A percentile compares a stretch with the other conserved stretches of the same genome.
These are phyloP conservation scores for Campylomormyrus numenius DNA, from an alignment of 2,113 vertebrate genomes.

Conservation along the genomic window DNA sequence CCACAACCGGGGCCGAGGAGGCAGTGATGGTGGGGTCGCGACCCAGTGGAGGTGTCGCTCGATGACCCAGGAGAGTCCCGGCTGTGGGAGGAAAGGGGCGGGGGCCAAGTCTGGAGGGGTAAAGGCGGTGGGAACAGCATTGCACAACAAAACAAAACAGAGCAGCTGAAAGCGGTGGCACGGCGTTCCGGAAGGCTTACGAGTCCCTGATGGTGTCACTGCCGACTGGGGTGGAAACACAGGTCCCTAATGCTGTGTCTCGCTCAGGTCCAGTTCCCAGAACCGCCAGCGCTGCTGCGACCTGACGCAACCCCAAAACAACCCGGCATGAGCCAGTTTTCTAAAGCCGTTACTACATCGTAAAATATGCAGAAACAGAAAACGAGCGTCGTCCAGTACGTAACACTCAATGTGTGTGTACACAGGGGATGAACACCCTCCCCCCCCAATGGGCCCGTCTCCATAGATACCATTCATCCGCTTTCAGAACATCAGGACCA, in stretches of 20 bases:
- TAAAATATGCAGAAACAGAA: neutral
- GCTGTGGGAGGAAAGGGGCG: neutral
- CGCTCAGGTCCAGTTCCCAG: conserved; percentile 32
- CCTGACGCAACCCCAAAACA: neutral
- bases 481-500: neutral
- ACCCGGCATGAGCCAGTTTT: neutral
- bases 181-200: neutral
- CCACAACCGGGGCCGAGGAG: neutral
- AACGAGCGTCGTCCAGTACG: neutral
- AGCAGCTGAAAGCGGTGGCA: neutral
- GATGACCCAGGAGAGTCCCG: neutral
- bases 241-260: conserved; percentile 32
- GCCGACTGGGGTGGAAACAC: neutral
- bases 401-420: neutral
- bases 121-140: neutral
- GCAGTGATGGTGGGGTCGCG: neutral
- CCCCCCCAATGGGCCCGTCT: neutral
- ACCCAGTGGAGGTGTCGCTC: neutral
- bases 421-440: neutral
- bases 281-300: neutral
- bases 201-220: conserved; percentile 5
- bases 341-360: neutral
- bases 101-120: neutral
- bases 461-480: neutral
- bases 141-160: conserved; percentile 15